Evolutionary conservation across 2,888 invertebrate species (phyloP), one percentile per base, ranked within the genome.

Genomic region (Criorhina ranunculi): DNA sequence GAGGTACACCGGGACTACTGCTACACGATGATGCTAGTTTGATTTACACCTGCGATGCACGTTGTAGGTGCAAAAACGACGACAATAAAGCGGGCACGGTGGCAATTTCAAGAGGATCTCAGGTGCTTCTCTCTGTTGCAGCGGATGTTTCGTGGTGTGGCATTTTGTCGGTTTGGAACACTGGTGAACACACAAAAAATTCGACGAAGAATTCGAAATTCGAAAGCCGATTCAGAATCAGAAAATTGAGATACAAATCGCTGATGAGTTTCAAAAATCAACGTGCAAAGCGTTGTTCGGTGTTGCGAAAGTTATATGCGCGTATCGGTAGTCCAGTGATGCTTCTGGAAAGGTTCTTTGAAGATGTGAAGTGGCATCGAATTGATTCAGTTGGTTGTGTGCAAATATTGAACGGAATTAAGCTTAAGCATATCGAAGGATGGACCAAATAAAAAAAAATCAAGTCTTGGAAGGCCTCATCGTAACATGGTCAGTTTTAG

Each of bases 11-110:
- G 75, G 35, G 46, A 44, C 60, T 33, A 40, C 59, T 42, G 15
- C 66, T 67, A 69, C 55, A 75, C 85, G 85, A 85, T 75, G 85
- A 80, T 66, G 85, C 85, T 80, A 85, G 85, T 80, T 85, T 85
- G 85, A 85, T 85, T 85, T 85, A 85, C 85, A 85, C 85, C 85
- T 85, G 85, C 80, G 85, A 85, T 85, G 80, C 49, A 55, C 37
- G 53, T 75, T 53, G 64, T 75, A 85, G 85, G 75, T 80, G 80
- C 69, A 76, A 85, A 85, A 85, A 80, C 85, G 70, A 85, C 80
- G 69, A 80, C 75, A 75, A 73, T 64, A 79, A 64, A 72, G 33
- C 67, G 77, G 33, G 7, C 9, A 42, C 33, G 40, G 33, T 42
- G 44, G 64, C 69, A 51, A 53, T 80, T 79, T 40, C 51, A 80